Percentiles rank a stretch among this genome's conserved stretches.
phyloP scores from a whole-genome alignment of 2,113 vertebrate species.

The Dermatemys mawii region DNA sequence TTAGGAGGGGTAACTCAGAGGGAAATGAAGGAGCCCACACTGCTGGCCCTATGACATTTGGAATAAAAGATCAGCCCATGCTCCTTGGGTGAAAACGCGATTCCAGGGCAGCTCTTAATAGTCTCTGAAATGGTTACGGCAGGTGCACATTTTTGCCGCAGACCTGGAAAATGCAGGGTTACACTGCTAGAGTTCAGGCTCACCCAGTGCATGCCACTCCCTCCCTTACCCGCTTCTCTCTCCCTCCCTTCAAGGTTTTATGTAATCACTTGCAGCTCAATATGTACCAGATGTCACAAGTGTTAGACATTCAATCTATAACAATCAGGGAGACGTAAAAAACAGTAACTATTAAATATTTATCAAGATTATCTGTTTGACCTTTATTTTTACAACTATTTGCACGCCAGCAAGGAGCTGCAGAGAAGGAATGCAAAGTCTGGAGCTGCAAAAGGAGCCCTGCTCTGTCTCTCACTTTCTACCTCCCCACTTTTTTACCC shows the following conservation, averaged over 20 bases:
- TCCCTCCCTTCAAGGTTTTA: rapidly evolving
- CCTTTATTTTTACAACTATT: constrained; percentile 59
- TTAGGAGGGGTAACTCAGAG: background rate
- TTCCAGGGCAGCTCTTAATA: background rate
- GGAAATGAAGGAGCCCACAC: background rate
- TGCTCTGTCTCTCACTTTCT: background rate
- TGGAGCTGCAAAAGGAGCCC: background rate
- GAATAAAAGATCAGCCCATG: background rate
- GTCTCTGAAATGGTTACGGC: background rate
- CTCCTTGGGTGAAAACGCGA: background rate
- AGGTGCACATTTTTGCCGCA: background rate
- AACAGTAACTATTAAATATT: constrained; percentile 68
- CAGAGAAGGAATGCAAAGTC: background rate
- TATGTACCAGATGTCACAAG: background rate
- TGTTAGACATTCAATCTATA: constrained; percentile 31
- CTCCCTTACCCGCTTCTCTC: background rate
- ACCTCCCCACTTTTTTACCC: background rate
- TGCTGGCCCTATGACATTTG: background rate
- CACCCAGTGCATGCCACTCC: background rate
- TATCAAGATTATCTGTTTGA: constrained; percentile 57
- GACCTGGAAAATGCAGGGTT: background rate
- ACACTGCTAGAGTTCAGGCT: background rate
- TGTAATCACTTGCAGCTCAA: background rate
- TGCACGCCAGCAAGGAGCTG: background rate
- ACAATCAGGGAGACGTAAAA: constrained; percentile 36